These are phyloP conservation scores for Hemiprocne comata DNA, from an alignment of 2,113 vertebrate genomes.

Conservation along the genomic window DNA sequence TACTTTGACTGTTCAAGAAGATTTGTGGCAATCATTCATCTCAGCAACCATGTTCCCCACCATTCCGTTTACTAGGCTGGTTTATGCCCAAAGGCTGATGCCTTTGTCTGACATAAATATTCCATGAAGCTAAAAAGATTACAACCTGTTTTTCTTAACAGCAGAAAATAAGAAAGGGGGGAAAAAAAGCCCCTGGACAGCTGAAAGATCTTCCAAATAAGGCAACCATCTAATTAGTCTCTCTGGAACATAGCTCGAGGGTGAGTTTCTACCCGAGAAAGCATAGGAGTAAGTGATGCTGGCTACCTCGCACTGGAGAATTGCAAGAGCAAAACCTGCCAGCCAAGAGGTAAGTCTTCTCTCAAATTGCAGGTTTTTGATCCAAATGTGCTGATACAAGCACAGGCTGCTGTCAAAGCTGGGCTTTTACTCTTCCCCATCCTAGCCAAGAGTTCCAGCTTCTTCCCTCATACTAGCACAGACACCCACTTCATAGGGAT, in stretches of 20 bases:
- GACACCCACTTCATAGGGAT: fast-evolving
- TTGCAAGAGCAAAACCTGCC: neutral
- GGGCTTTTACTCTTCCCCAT: neutral
- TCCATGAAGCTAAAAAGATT: neutral
- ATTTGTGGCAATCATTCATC: neutral
- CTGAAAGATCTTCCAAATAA: neutral
- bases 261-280: neutral
- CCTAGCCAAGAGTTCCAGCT: neutral
- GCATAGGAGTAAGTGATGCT: neutral
- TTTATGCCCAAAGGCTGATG: constrained; percentile 13
- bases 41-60: neutral
- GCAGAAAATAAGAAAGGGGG: neutral
- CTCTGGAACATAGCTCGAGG: constrained; percentile 19
- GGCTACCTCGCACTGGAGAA: neutral
- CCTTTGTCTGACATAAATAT: constrained; percentile 17
- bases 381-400: neutral
- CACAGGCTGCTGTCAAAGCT: neutral
- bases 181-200: neutral
- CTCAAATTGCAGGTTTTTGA: neutral
- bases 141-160: neutral
- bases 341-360: neutral
- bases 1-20: neutral
- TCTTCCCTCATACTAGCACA: neutral
- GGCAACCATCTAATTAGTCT: constrained; percentile 2
- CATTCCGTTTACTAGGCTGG: neutral